phyloP scores from a whole-genome alignment of 1,140 invertebrate genomes.

The Caenorhabditis briggsae region DNA sequence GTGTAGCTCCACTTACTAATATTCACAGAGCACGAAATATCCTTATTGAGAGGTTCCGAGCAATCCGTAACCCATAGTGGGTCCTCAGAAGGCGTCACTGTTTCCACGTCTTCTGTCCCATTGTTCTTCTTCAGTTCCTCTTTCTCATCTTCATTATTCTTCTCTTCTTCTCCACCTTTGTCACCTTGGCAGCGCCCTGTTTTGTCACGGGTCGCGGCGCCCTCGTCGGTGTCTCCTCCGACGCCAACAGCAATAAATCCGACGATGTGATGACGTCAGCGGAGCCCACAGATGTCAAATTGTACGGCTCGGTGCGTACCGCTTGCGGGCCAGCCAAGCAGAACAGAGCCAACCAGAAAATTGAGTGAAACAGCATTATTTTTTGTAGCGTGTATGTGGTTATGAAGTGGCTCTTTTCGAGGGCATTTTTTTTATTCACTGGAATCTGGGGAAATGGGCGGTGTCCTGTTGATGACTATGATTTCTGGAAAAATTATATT shows the following conservation, averaged over 20 bases:
- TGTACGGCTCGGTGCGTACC: constrained; percentile 50
- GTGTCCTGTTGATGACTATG: not conserved
- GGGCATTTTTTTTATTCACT: not conserved
- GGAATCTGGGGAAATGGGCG: not conserved
- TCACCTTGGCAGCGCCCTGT: constrained; percentile 9
- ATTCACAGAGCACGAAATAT: constrained; percentile 29
- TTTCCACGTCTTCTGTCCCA: not conserved
- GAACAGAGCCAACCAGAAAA: constrained; percentile 4
- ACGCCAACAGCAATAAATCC: constrained; percentile 21
- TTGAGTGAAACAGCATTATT: not conserved
- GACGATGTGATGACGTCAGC: constrained; percentile 13
- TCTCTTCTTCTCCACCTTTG: not conserved
- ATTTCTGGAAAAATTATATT: not conserved
- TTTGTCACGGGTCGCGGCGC: constrained; percentile 16
- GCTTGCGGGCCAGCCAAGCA: constrained; percentile 43
- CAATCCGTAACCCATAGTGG: constrained; percentile 21
- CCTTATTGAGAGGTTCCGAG: constrained; percentile 21
- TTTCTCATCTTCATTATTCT: not conserved
- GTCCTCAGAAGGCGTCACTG: not conserved
- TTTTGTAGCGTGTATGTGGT: not conserved
- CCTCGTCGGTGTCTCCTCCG: constrained; percentile 30
- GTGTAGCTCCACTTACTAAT: not conserved
- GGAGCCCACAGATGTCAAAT: constrained; percentile 1
- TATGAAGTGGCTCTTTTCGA: constrained; percentile 6
- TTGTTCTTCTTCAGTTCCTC: not conserved